Conservation (phyloP, 1,140 invertebrate species). For the Bemisia tabaci region DNA sequence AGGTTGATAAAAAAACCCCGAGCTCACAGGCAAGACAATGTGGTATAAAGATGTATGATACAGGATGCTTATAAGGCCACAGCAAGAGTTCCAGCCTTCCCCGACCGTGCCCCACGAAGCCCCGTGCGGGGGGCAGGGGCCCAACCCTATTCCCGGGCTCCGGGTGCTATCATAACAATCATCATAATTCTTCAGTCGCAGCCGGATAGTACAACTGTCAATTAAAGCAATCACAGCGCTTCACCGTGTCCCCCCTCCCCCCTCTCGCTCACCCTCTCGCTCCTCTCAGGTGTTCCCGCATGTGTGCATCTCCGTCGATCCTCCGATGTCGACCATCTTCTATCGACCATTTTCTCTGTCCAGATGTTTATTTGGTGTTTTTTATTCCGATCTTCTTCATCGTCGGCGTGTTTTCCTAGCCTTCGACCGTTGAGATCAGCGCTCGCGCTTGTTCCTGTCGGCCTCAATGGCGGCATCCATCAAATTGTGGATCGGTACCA, state of each 20-base stretch:
- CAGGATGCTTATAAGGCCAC: not conserved
- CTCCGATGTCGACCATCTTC: not conserved
- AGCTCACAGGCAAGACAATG: not conserved
- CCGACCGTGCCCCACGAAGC: not conserved
- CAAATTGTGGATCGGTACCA: no score
- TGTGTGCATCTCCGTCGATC: not conserved
- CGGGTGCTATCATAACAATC: not conserved
- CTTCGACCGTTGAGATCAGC: no score
- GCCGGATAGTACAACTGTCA: not conserved
- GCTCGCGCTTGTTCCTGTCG: no score
- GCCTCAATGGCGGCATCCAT: no score
- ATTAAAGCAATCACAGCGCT: not conserved
- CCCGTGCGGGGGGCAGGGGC: not conserved
- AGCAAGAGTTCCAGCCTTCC: not conserved
- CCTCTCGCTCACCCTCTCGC: not conserved
- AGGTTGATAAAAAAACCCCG: not conserved
- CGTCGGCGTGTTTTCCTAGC: not conserved
- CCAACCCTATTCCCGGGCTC: no score
- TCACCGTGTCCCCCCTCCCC: not conserved
- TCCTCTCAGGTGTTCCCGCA: not conserved
- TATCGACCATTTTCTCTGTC: not conserved
- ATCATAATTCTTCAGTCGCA: not conserved
- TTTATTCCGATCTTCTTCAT: not conserved
- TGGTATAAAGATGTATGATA: not conserved
- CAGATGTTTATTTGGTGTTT: not conserved